Base-by-base conservation (phyloP, 2,797 vertebrate genomes). In the Poecilia picta region DNA sequence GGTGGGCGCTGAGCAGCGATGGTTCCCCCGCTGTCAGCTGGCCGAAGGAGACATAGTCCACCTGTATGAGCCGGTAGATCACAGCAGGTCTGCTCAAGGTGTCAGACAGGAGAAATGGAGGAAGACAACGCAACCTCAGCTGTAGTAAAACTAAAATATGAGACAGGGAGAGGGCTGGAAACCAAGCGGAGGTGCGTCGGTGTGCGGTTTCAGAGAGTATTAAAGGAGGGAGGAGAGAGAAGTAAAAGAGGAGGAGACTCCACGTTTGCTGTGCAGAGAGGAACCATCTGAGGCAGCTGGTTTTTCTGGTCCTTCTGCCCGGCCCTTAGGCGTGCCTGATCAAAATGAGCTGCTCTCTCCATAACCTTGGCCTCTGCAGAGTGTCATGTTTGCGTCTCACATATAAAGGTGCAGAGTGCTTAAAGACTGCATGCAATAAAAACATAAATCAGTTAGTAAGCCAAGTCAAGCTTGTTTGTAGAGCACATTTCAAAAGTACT, bases 231-330 rank as follows among this genome's bases (percentile, higher is more conserved):
- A 74, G 73, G 78, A 62, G 77, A 72, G 82, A 81, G 85, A 57
- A 73, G 74, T 85, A 49, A 81, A 79, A 75, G 81, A 89, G 80
- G 85, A 86, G 84, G 88, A 85, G 83, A 85, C 75, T 87, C 85
- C 75, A 68, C 36, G 28, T 83, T 83, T 18, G 80, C 84, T 83
- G 74, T 74, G 71, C 77, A 49, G 59, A 86, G 73, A 82, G 85
- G 82, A 91, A 84, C 90, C 86, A 90, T 93, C 81, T 82, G 33
- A 84, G 82, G 89, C 85, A 95, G 93, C 95, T 94, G 93, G 95
- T 96, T 96, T 96, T 95, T 95, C 95, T 91, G 94, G 95, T 96
- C 94, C 83, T 86, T 85, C 93, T 39, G 76, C 90, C 80, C 39
- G 79, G 87, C 88, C 83, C 74, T 77, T 41, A 91, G 95, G 95